Base-by-base conservation (phyloP, 2,888 invertebrate species). In the Dryobotodes eremita region DNA sequence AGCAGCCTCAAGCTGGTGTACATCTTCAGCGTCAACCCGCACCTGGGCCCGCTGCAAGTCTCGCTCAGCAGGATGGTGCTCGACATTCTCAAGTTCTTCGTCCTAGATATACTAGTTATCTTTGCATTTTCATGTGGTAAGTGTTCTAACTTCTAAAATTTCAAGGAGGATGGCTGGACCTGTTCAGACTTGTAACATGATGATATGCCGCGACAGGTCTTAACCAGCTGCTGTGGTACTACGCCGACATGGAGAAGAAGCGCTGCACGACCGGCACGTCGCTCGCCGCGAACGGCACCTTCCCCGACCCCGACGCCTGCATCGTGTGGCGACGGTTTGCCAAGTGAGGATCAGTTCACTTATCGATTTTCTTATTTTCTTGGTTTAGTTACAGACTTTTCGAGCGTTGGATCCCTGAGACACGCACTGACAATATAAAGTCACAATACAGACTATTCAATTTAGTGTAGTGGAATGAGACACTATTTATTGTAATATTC, bases 11-110 rank as follows among this genome's bases (percentile, higher is more conserved):
- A 99, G 96, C 97, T 99, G 94, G 99, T 99, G 90, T 99, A 99
- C 97, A 99, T 99, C 95, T 99, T 99, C 97, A 99, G 99, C 89
- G 99, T 99, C 78, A 99, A 99, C 97, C 99, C 99, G 59, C 99
- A 99, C 97, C 97, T 99, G 92, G 99, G 99, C 84, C 99, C 99
- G 84, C 97, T 99, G 89, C 99, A 99, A 97, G 99, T 99, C 82
- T 99, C 99, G 2, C 97, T 99, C 82, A 99, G 99, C 73, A 97
- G 99, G 88, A 98, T 99, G 99, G 98, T 99, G 88, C 98, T 98
- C 97, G 99, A 99, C 93, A 99, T 99, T 84, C 98, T 99, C 97
- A 99, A 99, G 95, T 99, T 99, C 96, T 99, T 99, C 96, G 98
- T 99, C 92, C 97, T 99, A 89, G 99, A 98, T 95, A 98, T 99